phyloP scores from a whole-genome alignment of 1,140 invertebrate species.

The Pseudomyrmex dendroicus region DNA sequence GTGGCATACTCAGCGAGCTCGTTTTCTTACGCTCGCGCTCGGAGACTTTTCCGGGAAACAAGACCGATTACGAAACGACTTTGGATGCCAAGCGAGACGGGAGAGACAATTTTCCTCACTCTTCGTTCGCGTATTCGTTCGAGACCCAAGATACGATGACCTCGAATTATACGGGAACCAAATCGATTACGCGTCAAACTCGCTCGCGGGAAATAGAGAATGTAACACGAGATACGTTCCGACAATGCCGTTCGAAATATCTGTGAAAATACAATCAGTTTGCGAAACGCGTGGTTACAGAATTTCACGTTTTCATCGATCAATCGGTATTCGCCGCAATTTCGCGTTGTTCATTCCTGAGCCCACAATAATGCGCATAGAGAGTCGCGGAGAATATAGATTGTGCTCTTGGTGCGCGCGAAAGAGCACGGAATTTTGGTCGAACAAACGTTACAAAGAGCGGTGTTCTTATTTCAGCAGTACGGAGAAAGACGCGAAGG shows the following conservation, averaged over 20 bases:
- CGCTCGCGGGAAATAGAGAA: slow-evolving; percentile 1
- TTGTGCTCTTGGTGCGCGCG: not conserved
- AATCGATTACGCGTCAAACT: not conserved
- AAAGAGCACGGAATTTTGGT: slow-evolving; percentile 18
- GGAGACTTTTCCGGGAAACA: slow-evolving; percentile 19
- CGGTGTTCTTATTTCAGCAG: slow-evolving; percentile 43
- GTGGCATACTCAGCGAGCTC: slow-evolving; percentile 11
- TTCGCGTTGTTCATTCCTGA: slow-evolving; percentile 21
- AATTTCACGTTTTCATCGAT: slow-evolving; percentile 25
- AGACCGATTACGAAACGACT: slow-evolving; percentile 12
- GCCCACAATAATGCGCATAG: slow-evolving; percentile 18
- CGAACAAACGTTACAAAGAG: slow-evolving; percentile 33
- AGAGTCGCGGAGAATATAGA: not conserved
- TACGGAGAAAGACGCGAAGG: slow-evolving; percentile 68
- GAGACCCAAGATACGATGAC: not conserved
- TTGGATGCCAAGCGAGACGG: not conserved
- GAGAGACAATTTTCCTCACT: not conserved
- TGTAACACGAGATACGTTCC: not conserved
- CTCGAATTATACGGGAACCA: not conserved
- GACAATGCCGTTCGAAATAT: slow-evolving; percentile 1
- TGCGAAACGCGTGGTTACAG: not conserved
- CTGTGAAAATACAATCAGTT: slow-evolving; percentile 37
- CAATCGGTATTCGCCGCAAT: slow-evolving; percentile 26
- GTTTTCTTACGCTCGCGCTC: not conserved
- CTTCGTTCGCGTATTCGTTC: not conserved